phyloP scores from a whole-genome alignment of 37 sponge, comb jelly and placozoan species.

The Halichondria panicea region DNA sequence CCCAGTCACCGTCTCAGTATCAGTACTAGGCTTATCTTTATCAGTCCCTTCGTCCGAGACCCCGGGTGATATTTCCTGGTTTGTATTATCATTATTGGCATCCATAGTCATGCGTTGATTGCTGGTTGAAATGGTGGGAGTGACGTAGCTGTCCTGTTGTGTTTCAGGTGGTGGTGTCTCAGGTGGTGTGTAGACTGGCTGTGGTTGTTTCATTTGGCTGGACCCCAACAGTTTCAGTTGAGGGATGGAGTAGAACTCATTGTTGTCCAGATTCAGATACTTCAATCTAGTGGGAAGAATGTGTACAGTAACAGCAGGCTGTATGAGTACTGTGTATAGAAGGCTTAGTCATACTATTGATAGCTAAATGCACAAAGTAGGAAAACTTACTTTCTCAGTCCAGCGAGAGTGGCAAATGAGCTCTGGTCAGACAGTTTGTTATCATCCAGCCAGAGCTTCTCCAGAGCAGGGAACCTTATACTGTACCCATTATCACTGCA shows the following conservation, averaged over 20 bases:
- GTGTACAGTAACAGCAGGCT: neutral
- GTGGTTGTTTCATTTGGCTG: slow-evolving; percentile 18
- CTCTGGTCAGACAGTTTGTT: slow-evolving; percentile 71
- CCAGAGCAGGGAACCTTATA: slow-evolving; percentile 67
- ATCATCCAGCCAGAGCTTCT: slow-evolving; percentile 84
- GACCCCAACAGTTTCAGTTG: slow-evolving; percentile 73
- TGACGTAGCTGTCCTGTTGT: neutral
- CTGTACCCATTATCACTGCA: no score
- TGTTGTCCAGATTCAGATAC: slow-evolving; percentile 81
- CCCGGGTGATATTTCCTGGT: no score
- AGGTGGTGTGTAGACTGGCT: no score
- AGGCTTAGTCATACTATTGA: no score
- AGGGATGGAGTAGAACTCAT: slow-evolving; percentile 81
- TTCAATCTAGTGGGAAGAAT: slow-evolving; percentile 44
- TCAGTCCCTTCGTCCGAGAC: no score
- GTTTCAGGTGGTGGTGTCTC: neutral
- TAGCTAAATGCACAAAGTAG: no score
- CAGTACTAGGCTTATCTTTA: no score
- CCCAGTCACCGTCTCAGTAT: no score
- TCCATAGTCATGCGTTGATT: neutral
- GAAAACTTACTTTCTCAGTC: slow-evolving; percentile 69
- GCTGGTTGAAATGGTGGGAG: neutral
- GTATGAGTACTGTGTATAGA: no score
- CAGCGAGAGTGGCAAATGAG: slow-evolving; percentile 85
- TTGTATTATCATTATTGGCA: no score